phyloP scores from a whole-genome alignment of 1,140 invertebrate genomes.

The Dermatophagoides farinae region DNA sequence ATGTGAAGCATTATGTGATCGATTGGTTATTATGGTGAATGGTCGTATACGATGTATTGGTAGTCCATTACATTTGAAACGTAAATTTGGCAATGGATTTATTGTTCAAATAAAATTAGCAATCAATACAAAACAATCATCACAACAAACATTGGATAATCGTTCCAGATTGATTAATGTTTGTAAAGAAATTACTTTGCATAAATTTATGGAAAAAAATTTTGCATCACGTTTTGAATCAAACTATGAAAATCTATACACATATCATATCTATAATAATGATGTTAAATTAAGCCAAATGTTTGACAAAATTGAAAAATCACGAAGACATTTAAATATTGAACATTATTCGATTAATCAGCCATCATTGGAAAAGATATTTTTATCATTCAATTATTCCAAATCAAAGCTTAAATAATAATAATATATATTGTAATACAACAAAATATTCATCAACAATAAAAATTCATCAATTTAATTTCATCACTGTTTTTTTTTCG shows the following conservation, averaged over 20 bases:
- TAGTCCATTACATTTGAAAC: conserved; percentile 43
- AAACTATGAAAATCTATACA: too few relatives aligned
- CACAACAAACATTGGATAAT: too few relatives aligned
- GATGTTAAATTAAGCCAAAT: conserved; percentile 39
- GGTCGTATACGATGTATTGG: conserved; percentile 52
- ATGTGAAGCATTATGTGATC: conserved; percentile 64
- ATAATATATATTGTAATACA: too few relatives aligned
- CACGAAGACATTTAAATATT: conserved; percentile 36
- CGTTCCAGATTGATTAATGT: too few relatives aligned
- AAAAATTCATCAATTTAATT: too few relatives aligned
- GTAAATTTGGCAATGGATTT: conserved; percentile 46
- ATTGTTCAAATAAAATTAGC: conserved; percentile 6
- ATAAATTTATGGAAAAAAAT: too few relatives aligned
- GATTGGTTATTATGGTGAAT: conserved; percentile 68
- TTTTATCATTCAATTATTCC: conserved; percentile 32
- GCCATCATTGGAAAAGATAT: conserved; percentile 45
- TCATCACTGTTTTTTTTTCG: too few relatives aligned
- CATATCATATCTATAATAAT: too few relatives aligned
- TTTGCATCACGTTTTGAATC: conserved; percentile 13
- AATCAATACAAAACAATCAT: too few relatives aligned
- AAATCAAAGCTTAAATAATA: too few relatives aligned
- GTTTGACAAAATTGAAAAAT: conserved; percentile 39
- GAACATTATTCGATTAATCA: conserved; percentile 53
- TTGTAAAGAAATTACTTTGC: too few relatives aligned
- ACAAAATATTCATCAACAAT: too few relatives aligned